Evolutionary conservation across 2,113 vertebrate species (phyloP), one percentile per base, ranked within the genome.

Genomic region (Sinocyclocheilus maitianheensis): DNA sequence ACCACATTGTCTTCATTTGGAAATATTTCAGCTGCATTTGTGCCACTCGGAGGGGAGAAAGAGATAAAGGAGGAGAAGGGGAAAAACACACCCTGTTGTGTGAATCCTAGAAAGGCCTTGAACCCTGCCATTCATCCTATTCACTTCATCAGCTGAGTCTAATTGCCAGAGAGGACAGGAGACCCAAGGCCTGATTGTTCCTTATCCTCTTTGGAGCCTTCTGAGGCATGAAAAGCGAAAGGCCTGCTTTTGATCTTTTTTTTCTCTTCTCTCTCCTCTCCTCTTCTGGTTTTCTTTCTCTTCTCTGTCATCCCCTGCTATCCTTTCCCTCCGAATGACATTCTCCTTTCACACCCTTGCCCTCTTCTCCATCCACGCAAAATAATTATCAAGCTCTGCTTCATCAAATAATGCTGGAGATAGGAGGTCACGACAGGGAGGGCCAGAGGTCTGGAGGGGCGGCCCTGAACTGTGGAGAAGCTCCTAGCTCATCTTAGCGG

Each of bases 91-190:
- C 96, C 96, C 97, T 97, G 97, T 97, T 98, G 96, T 99, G 96
- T 98, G 97, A 96, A 96, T 97, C 96, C 94, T 93, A 92, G 95
- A 97, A 96, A 97, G 97, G 97, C 97, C 97, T 98, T 99, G 97
- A 98, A 98, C 97, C 96, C 95, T 96, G 96, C 96, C 97, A 98
- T 98, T 99, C 97, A 98, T 95, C 95, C 96, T 95, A 97, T 98
- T 99, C 97, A 98, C 96, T 96, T 96, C 97, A 98, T 98, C 97
- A 98, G 97, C 97, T 98, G 97, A 98, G 96, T 97, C 97, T 99
- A 98, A 98, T 98, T 98, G 97, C 97, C 96, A 97, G 96, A 98
- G 97, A 97, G 97, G 97, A 97, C 96, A 96, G 95, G 96, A 97
- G 97, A 97, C 96, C 97, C 95, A 93, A 95, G 95, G 96, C 95